A percentile compares a stretch with the other conserved stretches of the same genome.
These are phyloP conservation scores for Aix galericulata DNA, from an alignment of 2,113 vertebrate species.

Conservation along the genomic window DNA sequence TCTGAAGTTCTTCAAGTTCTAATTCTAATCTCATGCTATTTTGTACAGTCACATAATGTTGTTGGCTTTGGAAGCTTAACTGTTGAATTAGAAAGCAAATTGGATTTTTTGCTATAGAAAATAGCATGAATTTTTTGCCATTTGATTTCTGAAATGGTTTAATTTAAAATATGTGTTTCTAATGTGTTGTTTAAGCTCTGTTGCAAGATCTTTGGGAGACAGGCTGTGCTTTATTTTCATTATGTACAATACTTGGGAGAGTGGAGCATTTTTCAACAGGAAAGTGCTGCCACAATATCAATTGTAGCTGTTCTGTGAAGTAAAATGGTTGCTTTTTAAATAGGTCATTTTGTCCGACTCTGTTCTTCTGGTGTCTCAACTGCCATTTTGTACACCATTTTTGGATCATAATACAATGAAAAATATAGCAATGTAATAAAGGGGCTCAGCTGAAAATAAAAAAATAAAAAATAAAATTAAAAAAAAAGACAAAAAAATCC, in stretches of 20 bases:
- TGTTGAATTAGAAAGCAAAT: constrained; percentile 41
- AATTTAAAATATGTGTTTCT: background rate
- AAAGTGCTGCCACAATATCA: background rate
- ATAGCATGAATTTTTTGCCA: background rate
- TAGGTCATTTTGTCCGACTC: background rate
- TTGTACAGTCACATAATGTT: background rate
- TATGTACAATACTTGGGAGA: background rate
- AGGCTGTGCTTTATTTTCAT: background rate
- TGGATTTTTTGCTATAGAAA: constrained; percentile 40
- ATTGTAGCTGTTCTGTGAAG: background rate
- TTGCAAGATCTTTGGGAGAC: background rate
- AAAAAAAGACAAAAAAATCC: background rate
- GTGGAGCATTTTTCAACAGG: background rate
- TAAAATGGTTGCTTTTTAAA: constrained; percentile 6
- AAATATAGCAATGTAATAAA: background rate
- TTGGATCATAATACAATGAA: background rate
- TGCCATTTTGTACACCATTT: background rate
- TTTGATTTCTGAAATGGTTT: constrained; percentile 32
- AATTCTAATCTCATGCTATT: background rate
- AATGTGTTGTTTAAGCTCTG: background rate
- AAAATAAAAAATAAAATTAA: background rate
- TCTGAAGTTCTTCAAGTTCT: background rate
- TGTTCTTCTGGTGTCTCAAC: constrained; percentile 10
- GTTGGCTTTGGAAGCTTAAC: constrained; percentile 9
- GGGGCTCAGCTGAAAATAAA: background rate